Base-by-base conservation (phyloP, 2,888 invertebrate species). In the Ommatoiulus sabulosus region DNA sequence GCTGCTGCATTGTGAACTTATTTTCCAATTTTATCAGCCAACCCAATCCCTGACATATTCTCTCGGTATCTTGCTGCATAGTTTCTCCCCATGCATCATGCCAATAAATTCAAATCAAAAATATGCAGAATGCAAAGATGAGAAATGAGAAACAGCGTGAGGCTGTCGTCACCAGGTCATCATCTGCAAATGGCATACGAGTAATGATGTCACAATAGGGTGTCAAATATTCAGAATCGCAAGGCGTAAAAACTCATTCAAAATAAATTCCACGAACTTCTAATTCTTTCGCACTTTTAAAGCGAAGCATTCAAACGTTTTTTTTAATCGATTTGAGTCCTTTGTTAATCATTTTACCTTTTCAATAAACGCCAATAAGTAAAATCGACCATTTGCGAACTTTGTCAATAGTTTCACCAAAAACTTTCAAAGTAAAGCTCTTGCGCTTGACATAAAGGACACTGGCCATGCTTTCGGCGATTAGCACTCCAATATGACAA, bases 171-270 rank as follows among this genome's bases (percentile, higher is more conserved):
- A 63, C 43, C 87, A 87, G 87, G 87, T 88, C 88, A 80, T 88
- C 88, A 84, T 88, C 88, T 88, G 88, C 12, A 84, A 80, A 80
- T 88, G 88, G 72, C 88, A 88, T 48, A 43, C 35, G 44, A 12
- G 44, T 88, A 88, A 88, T 88, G 88, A 48, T 48, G 84, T 84
- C 88, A 63, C 87, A 72, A 88, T 88, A 84, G 88, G 88, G 88
- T 35, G 88, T 84, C 88, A 88, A 88, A 80, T 86, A 46, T 86
- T 86, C 35, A 43, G 35, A 80, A 35, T 35, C 7, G 10, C 35
- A 15, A 80, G 35, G 15, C 35, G 8, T 35, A 24, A 80, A 80
- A 80, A 43, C 15, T 80, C 80, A 43, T 80, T 80, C 80, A 35
- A 80, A 35, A 43, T 12, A 80, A 80, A 43, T 80, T 80, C 35